Percentiles rank a stretch among this genome's conserved stretches.
Conservation (phyloP, 2,888 invertebrate genomes). For the Calameuta idolon region DNA sequence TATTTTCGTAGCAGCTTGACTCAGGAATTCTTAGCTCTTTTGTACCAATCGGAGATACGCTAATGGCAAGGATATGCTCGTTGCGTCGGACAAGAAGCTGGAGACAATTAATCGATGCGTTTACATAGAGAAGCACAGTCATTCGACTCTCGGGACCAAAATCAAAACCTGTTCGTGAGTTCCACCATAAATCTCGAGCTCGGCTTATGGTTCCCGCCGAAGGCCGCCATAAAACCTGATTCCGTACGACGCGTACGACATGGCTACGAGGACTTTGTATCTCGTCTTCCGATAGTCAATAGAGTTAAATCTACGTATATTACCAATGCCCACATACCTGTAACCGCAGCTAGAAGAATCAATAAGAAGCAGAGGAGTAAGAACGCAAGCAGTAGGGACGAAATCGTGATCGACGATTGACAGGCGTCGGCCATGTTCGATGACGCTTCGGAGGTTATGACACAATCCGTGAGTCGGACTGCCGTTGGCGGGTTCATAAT, state of each 20-base stretch:
- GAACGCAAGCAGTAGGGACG: not conserved
- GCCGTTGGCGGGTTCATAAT: not conserved
- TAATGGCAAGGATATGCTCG: not conserved
- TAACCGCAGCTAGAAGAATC: not conserved
- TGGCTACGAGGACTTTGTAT: not conserved
- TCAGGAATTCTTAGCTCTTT: not conserved
- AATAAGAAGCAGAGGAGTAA: not conserved
- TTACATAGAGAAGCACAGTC: not conserved
- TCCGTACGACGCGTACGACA: not conserved
- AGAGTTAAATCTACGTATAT: not conserved
- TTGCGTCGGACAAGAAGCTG: not conserved
- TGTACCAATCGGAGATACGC: not conserved
- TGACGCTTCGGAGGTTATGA: not conserved
- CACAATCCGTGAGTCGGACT: not conserved
- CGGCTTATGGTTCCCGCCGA: not conserved
- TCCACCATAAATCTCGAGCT: not conserved
- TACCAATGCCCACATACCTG: not conserved
- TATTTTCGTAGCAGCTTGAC: not conserved
- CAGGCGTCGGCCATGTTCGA: not conserved
- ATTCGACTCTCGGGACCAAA: not conserved
- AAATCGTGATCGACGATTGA: not conserved
- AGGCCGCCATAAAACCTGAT: not conserved
- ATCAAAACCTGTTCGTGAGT: not conserved
- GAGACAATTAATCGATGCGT: not conserved
- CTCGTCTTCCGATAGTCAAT: not conserved